Base-by-base conservation (phyloP, 30 jellyfish, hydroid and myxozoan genomes). In the Hydractinia symbiolongicarpus region DNA sequence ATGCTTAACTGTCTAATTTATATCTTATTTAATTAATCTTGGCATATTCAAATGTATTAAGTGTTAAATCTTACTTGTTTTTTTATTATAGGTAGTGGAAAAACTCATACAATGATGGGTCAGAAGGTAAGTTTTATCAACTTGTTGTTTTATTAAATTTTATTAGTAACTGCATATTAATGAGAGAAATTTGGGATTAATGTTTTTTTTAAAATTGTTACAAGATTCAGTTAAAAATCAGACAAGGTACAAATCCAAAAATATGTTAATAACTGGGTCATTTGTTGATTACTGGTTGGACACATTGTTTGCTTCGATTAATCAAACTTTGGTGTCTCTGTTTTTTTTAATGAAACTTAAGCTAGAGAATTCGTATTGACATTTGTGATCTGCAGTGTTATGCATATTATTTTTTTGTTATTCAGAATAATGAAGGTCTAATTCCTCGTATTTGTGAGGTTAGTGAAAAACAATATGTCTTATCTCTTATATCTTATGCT, bases 71-170 rank as follows among this genome's bases (percentile, higher is more conserved):
- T 58, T 58, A 58, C 15, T 30, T 54, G 52, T 7, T 75, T 54
- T 16, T 50, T 6, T 8, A 44, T 54, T 77, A 21, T 55, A 77
- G 85, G 85, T 9, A 77, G 96, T 5, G 98, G 98, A 7, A 91
- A 91, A 76, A 91, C 98, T 30, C 98, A 91, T 67, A 91, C 98
- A 4, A 91, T 91, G 98, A 91, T 91, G 98, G 98, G 98, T 21
- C 89, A 84, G 54, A 76, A 61, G 54, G 98, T 91, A 82, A 67
- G 40, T 7, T 17, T n/a, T 11, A 5, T 78, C 4, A 9, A 7
- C 15, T 50, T 50, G 66, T 60, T 40, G 5, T 15, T 54, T 7
- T 13, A n/a, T n/a, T n/a, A n/a, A 44, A 15, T 6, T 11, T 72
- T 15, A 7, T 50, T 76, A 49, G 20, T 40, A 4, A 50, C 55